phyloP scores from a whole-genome alignment of 2,113 vertebrate genomes.

The Danio rerio region DNA sequence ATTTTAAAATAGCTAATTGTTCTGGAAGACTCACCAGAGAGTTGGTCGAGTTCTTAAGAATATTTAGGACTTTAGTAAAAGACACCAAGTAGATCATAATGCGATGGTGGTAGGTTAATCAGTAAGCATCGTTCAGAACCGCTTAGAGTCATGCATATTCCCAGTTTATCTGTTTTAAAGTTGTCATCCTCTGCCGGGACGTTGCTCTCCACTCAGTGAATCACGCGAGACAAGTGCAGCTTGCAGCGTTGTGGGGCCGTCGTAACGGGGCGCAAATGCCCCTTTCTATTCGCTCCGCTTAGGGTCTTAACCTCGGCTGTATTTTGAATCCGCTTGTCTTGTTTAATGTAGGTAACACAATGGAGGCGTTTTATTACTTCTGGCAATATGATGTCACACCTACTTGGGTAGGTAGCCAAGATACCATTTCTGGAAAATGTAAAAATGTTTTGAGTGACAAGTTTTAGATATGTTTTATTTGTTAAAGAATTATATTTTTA shows the following conservation, averaged over 20 bases:
- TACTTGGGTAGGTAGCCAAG: neutral
- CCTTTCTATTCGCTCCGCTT: constrained; percentile 58
- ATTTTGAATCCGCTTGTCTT: constrained; percentile 22
- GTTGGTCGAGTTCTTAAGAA: neutral
- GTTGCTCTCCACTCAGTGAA: constrained; percentile 31
- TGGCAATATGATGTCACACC: neutral
- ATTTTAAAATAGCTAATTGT: neutral
- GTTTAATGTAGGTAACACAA: constrained; percentile 26
- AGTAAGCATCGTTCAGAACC: neutral
- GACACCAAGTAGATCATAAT: neutral
- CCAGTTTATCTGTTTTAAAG: neutral
- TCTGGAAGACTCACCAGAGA: constrained; percentile 27
- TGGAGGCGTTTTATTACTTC: constrained; percentile 36
- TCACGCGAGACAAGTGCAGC: constrained; percentile 44
- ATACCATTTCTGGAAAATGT: neutral
- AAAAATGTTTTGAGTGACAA: neutral
- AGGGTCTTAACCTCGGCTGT: constrained; percentile 38
- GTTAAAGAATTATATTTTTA: neutral
- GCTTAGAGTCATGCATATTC: neutral
- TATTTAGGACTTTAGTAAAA: neutral
- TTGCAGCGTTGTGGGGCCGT: constrained; percentile 68
- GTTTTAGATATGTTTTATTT: neutral
- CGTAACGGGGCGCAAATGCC: constrained; percentile 71
- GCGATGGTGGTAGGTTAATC: neutral
- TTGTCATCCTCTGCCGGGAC: constrained; percentile 11